A percentile compares a stretch with the other conserved stretches of the same genome.
These are phyloP conservation scores for Drosophila rellima DNA, from an alignment of 2,888 invertebrate genomes.

Conservation along the genomic window DNA sequence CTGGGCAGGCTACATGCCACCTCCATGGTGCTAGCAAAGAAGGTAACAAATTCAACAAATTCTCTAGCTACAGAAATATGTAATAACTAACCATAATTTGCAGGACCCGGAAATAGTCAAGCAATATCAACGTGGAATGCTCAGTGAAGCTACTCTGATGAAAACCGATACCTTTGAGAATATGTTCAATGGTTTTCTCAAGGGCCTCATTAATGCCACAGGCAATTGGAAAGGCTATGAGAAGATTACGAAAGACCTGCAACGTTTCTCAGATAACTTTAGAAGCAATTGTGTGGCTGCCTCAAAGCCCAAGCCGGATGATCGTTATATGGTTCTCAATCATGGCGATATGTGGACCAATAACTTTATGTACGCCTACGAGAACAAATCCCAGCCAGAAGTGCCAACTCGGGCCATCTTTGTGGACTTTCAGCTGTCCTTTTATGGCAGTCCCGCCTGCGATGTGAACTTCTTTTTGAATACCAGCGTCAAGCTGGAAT, in stretches of 20 bases:
- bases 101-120: conserved; percentile 66
- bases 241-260: conserved; percentile 82
- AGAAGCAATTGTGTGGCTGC: conserved; percentile 47
- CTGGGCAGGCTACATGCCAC: conserved; percentile 87
- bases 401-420: conserved; percentile 81
- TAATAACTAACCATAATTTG: neutral
- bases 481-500: conserved; percentile 70
- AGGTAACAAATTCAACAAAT: conserved; percentile 74
- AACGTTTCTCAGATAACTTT: conserved; percentile 63
- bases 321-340: conserved; percentile 85
- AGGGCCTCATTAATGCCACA: conserved; percentile 75
- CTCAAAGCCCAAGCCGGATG: conserved; percentile 59
- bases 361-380: conserved; percentile 86
- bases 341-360: conserved; percentile 87
- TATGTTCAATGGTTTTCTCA: conserved; percentile 70
- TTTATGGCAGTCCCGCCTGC: conserved; percentile 79
- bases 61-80: neutral
- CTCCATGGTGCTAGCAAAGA: conserved; percentile 87
- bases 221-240: conserved; percentile 85
- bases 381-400: conserved; percentile 53
- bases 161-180: conserved; percentile 62
- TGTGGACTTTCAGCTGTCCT: conserved; percentile 79
- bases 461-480: conserved; percentile 83
- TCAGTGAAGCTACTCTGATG: conserved; percentile 54
- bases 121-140: conserved; percentile 65